A percentile compares a stretch with the other conserved stretches of the same genome.
phyloP scores from a whole-genome alignment of 2,797 vertebrate genomes.

The Sorex maritimensis region DNA sequence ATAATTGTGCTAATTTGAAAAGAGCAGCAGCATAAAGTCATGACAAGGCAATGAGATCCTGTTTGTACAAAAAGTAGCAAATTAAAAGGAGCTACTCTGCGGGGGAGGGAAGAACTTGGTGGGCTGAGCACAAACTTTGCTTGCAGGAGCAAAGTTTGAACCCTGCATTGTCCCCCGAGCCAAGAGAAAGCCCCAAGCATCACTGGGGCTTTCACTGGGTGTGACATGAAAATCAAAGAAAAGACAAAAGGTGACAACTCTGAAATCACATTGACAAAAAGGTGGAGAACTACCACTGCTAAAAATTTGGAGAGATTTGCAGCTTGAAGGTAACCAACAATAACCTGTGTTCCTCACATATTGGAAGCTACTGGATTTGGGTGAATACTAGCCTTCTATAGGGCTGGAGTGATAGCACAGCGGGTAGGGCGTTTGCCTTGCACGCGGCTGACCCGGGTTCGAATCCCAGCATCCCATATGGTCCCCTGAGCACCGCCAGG shows the following conservation, averaged over 20 bases:
- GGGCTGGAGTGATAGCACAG: too few relatives aligned
- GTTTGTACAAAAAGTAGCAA: neutral
- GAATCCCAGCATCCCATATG: too few relatives aligned
- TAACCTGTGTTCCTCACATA: neutral
- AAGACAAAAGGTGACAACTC: neutral
- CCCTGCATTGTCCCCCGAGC: too few relatives aligned
- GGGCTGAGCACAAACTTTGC: too few relatives aligned
- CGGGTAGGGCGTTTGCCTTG: too few relatives aligned
- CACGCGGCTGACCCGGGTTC: too few relatives aligned
- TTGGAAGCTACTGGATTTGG: neutral
- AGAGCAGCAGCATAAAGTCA: conserved; percentile 17
- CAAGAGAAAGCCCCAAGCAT: too few relatives aligned
- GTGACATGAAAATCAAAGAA: neutral
- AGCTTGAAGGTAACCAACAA: neutral
- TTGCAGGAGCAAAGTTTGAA: too few relatives aligned
- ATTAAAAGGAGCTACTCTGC: too few relatives aligned
- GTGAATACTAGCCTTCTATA: neutral
- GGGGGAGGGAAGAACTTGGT: too few relatives aligned
- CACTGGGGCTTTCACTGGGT: too few relatives aligned
- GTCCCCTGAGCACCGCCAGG: too few relatives aligned
- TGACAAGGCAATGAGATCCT: conserved; percentile 10
- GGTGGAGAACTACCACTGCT: neutral
- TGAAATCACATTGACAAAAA: neutral
- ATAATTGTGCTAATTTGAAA: conserved; percentile 40
- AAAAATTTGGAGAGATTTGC: neutral